Evolutionary conservation across 1,140 invertebrate species (phyloP).

Genomic region (Brachionus asplanchnoidis): DNA sequence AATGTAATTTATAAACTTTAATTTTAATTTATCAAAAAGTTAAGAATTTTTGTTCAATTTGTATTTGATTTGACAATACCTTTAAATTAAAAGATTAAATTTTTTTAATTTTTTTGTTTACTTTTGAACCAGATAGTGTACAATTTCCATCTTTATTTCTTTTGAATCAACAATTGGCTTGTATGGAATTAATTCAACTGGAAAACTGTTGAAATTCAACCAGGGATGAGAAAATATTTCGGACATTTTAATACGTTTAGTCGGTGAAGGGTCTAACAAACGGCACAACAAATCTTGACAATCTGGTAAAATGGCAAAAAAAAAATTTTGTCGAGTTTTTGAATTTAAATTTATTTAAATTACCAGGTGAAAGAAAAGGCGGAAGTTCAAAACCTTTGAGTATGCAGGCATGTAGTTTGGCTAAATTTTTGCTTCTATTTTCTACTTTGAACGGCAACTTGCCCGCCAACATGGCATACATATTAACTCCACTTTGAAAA

Average conservation of each 20-base stretch:
- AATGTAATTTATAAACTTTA: too few relatives aligned
- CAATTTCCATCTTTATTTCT: conserved; percentile 26
- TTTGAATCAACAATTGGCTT: background rate
- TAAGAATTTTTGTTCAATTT: too few relatives aligned
- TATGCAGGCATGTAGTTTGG: conserved; percentile 48
- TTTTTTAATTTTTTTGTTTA: background rate
- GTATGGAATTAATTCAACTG: conserved; percentile 35
- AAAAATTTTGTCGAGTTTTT: background rate
- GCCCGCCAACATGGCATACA: conserved; percentile 42
- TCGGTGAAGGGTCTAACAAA: conserved; percentile 46
- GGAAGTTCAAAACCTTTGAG: conserved; percentile 49
- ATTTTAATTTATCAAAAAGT: too few relatives aligned
- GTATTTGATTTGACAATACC: too few relatives aligned
- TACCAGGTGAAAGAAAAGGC: conserved; percentile 46
- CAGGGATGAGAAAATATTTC: conserved; percentile 48
- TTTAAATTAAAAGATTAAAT: background rate
- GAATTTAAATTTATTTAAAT: background rate
- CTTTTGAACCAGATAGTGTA: conserved; percentile 40
- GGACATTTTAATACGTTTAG: conserved; percentile 47
- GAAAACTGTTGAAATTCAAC: conserved; percentile 42
- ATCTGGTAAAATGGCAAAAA: conserved; percentile 43
- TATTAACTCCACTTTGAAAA: conserved; percentile 43
- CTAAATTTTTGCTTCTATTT: conserved; percentile 45
- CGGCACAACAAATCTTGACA: conserved; percentile 47
- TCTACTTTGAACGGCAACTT: conserved; percentile 41